Evolutionary conservation across 1,140 invertebrate species (phyloP).

Genomic region (Ruditapes philippinarum): DNA sequence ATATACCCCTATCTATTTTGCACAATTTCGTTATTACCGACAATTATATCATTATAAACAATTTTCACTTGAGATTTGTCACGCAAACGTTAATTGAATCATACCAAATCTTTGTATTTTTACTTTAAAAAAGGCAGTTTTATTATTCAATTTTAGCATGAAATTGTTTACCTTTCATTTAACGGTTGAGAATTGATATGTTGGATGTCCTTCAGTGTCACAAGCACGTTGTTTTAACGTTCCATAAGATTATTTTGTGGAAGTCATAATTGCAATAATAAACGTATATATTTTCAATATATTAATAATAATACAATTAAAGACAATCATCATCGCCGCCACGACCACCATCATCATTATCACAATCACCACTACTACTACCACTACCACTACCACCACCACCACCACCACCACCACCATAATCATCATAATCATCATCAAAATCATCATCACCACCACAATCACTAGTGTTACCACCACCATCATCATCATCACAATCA

Average conservation of each 20-base stretch:
- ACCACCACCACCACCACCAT: constrained; percentile 8
- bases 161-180: no score
- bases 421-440: no score
- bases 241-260: no score
- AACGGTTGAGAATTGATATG: no score
- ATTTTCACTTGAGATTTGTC: not conserved
- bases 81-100: constrained; percentile 14
- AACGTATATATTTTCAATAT: not conserved
- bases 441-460: not conserved
- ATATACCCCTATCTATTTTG: not conserved
- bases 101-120: not conserved
- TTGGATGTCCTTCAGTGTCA: no score
- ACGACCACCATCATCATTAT: not conserved
- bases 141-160: not conserved
- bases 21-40: not conserved
- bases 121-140: not conserved
- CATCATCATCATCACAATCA: not conserved
- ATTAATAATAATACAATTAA: not conserved
- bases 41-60: constrained; percentile 5
- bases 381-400: constrained; percentile 16
- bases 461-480: constrained; percentile 15
- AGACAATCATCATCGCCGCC: not conserved
- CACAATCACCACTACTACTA: not conserved
- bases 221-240: no score
- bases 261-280: not conserved